Evolutionary conservation across 2,888 invertebrate genomes (phyloP).

Genomic region (Cryptophagus acutangulus): DNA sequence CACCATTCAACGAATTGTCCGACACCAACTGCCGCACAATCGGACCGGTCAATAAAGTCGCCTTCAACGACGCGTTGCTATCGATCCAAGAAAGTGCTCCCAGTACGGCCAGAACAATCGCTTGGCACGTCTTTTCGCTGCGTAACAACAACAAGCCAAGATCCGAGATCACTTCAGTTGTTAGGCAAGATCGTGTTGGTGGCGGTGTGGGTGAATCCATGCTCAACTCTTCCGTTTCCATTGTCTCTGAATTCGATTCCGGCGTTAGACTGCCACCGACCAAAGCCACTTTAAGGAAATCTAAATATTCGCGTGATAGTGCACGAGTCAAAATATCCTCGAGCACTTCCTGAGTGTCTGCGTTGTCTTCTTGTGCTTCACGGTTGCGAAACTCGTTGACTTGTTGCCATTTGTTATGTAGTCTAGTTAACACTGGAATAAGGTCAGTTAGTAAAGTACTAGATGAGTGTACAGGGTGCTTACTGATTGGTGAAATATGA

Average conservation of each 20-base stretch:
- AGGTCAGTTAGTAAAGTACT: too few species aligned
- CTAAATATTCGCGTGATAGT: conserved; percentile 82
- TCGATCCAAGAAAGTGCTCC: conserved; percentile 81
- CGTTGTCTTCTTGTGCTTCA: conserved; percentile 71
- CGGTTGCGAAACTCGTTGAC: conserved; percentile 71
- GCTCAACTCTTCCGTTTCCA: conserved; percentile 63
- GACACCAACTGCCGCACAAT: conserved; percentile 62
- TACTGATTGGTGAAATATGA: conserved; percentile 73
- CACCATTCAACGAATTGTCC: conserved; percentile 59
- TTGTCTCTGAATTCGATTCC: conserved; percentile 51
- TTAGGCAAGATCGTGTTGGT: conserved; percentile 47
- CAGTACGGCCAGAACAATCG: conserved; percentile 59
- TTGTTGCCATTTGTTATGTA: conserved; percentile 75
- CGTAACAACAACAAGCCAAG: conserved; percentile 68
- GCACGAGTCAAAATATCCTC: conserved; percentile 83
- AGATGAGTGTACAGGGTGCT: too few species aligned
- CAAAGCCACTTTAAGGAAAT: conserved; percentile 69
- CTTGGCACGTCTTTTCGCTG: conserved; percentile 60
- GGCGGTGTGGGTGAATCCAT: conserved; percentile 63
- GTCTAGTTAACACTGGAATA: conserved; percentile 60
- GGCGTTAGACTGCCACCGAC: conserved; percentile 63
- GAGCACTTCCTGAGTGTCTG: conserved; percentile 76
- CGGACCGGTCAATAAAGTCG: conserved; percentile 69
- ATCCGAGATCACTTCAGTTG: conserved; percentile 75
- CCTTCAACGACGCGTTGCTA: conserved; percentile 74